A percentile compares a stretch with the other conserved stretches of the same genome.
Evolutionary conservation across 2,797 vertebrate genomes (phyloP).

Genomic region (Molossus molossus): DNA sequence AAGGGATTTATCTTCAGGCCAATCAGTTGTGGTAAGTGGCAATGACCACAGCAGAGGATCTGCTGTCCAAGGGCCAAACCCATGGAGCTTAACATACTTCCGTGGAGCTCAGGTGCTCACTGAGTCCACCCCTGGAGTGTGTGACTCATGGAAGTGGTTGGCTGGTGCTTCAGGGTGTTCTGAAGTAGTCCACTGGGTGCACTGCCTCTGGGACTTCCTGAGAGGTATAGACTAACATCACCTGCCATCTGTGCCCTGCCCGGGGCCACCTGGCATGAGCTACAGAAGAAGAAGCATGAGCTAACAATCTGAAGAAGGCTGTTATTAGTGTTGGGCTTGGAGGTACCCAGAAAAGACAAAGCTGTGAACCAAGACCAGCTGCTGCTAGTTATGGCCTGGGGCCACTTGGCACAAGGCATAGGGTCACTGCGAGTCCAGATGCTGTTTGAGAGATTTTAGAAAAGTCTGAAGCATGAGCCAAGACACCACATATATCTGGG

Average conservation of each 20-base stretch:
- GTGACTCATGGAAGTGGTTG: background rate
- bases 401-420: background rate
- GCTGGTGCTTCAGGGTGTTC: background rate
- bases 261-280: background rate
- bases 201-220: background rate
- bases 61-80: background rate
- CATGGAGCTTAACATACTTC: background rate
- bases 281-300: background rate
- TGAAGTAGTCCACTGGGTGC: background rate
- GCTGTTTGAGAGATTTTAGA: background rate
- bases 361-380: background rate
- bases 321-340: background rate
- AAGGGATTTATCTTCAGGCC: background rate
- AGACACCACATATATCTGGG: background rate
- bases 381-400: background rate
- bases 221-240: background rate
- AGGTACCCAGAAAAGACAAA: background rate
- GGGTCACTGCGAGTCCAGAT: background rate
- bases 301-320: too few species aligned
- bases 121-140: background rate
- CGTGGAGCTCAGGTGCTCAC: background rate
- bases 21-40: background rate
- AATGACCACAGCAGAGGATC: background rate
- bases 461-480: background rate
- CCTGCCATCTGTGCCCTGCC: background rate